Evolutionary conservation across 2,797 vertebrate genomes (phyloP).

Genomic region (Myiotriccus ornatus): DNA sequence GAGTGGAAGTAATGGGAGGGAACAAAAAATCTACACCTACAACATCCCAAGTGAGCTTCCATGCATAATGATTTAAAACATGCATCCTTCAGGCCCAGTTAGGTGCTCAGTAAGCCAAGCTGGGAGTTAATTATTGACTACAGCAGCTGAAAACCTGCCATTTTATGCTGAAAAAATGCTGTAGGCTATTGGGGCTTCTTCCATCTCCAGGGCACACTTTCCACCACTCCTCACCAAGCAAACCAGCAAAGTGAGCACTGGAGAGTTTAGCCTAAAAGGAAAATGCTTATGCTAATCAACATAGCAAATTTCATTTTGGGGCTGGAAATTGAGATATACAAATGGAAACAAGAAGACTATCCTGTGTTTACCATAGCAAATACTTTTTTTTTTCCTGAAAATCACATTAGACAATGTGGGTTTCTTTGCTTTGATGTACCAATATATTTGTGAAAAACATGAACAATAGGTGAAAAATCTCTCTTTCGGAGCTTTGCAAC

Average conservation of each 20-base stretch:
- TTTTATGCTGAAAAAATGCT: background rate
- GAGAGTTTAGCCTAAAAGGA: background rate
- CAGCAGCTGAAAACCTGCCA: background rate
- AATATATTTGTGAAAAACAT: background rate
- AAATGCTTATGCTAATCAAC: background rate
- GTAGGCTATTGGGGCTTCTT: background rate
- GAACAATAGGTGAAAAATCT: background rate
- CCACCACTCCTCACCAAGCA: background rate
- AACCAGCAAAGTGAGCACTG: background rate
- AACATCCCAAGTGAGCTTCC: background rate
- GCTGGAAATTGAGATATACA: constrained; percentile 10
- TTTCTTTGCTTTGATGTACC: constrained; percentile 23
- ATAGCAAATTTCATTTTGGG: background rate
- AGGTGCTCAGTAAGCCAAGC: background rate
- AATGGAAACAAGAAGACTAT: background rate
- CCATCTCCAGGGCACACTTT: background rate
- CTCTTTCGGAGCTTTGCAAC: background rate
- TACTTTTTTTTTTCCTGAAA: constrained; percentile 27
- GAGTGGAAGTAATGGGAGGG: background rate
- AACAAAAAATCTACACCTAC: background rate
- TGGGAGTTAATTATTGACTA: background rate
- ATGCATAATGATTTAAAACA: background rate
- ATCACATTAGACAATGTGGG: background rate
- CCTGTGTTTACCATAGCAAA: constrained; percentile 20
- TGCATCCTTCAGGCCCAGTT: background rate